These are phyloP conservation scores for Odontesthes bonariensis DNA, from an alignment of 2,113 vertebrate species.

Conservation along the genomic window DNA sequence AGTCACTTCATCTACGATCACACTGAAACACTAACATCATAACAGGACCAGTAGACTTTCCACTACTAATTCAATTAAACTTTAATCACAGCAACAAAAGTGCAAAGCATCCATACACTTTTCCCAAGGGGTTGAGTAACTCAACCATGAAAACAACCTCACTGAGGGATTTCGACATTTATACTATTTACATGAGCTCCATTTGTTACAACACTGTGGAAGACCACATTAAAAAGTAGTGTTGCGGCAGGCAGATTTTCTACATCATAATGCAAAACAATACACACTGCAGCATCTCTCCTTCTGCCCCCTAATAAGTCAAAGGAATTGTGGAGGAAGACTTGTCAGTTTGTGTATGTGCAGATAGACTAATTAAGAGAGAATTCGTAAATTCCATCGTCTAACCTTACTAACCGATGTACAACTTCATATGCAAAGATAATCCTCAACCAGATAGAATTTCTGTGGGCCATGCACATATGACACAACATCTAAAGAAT, in stretches of 20 bases:
- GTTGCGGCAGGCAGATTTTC: not conserved
- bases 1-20: not conserved
- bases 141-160: constrained; percentile 35
- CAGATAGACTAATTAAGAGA: not conserved
- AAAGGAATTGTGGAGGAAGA: not conserved
- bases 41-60: constrained; percentile 16
- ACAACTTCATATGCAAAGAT: constrained; percentile 5
- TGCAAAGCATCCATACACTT: constrained; percentile 13
- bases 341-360: not conserved
- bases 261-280: not conserved
- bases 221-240: constrained; percentile 15
- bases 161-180: constrained; percentile 49
- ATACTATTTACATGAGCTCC: constrained; percentile 71
- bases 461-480: constrained; percentile 14
- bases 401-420: not conserved
- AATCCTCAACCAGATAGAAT: not conserved
- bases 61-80: constrained; percentile 12
- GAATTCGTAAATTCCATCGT: not conserved
- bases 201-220: constrained; percentile 60
- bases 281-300: not conserved
- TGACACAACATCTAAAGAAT: constrained; percentile 42
- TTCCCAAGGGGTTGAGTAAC: constrained; percentile 41
- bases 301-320: not conserved
- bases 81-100: constrained; percentile 18
- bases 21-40: constrained; percentile 21